These are phyloP conservation scores for Misgurnus anguillicaudatus DNA, from an alignment of 2,113 vertebrate genomes.

Conservation along the genomic window DNA sequence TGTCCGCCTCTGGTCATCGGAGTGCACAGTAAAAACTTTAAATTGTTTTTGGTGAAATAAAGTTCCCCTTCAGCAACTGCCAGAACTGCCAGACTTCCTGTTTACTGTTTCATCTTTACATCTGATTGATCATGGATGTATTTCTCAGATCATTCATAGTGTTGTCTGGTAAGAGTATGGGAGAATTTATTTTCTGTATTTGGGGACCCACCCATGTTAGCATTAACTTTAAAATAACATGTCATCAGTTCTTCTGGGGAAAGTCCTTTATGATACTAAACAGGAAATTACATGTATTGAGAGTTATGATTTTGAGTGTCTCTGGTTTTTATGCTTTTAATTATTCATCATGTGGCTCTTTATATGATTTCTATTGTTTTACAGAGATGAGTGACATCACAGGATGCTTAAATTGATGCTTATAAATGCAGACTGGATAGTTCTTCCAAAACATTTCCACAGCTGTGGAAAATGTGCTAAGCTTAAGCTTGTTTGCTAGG, in stretches of 20 bases:
- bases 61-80: conserved; percentile 35
- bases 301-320: background rate
- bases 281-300: background rate
- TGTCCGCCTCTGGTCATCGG: conserved; percentile 54
- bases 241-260: conserved; percentile 7
- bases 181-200: background rate
- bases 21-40: conserved; percentile 33
- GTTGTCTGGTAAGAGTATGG: background rate
- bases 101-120: conserved; percentile 25
- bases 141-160: conserved; percentile 1
- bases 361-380: conserved; percentile 14
- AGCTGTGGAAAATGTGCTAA: too few relatives aligned
- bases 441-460: background rate
- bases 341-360: background rate
- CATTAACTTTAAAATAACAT: background rate
- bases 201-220: background rate
- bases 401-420: background rate
- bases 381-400: background rate
- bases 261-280: background rate
- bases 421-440: background rate
- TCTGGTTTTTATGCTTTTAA: background rate
- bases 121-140: conserved; percentile 18
- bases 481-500: background rate
- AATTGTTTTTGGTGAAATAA: conserved; percentile 53
- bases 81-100: conserved; percentile 41